Percentiles rank a stretch among this genome's conserved stretches.
These are phyloP conservation scores for Andrena bicolor DNA, from an alignment of 2,888 invertebrate species.

Conservation along the genomic window DNA sequence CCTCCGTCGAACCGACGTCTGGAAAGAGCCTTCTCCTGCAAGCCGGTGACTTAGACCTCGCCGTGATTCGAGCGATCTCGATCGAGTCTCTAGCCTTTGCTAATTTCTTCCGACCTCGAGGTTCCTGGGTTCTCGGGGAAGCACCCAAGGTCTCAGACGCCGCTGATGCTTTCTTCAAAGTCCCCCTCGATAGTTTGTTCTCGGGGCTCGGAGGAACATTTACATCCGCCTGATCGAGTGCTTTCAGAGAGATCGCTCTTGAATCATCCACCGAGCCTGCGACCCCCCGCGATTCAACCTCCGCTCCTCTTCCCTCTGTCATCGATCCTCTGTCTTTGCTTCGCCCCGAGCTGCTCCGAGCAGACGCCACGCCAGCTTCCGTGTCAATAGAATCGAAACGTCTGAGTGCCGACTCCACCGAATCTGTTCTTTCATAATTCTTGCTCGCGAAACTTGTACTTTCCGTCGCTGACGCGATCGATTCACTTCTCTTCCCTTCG, in stretches of 20 bases:
- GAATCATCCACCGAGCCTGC: not conserved
- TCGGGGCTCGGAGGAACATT: not conserved
- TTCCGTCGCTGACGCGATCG: not conserved
- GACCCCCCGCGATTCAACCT: not conserved
- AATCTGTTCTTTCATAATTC: slow-evolving; percentile 72
- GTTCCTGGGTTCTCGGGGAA: not conserved
- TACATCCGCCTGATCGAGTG: slow-evolving; percentile 17
- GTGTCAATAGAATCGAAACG: slow-evolving; percentile 76
- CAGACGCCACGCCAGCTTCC: slow-evolving; percentile 38
- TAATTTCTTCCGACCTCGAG: slow-evolving; percentile 7
- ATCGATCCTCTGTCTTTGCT: slow-evolving; percentile 22
- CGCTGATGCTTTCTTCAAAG: slow-evolving; percentile 4
- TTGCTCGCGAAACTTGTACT: slow-evolving; percentile 33
- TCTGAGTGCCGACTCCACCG: slow-evolving; percentile 77
- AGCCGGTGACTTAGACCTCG: slow-evolving; percentile 51
- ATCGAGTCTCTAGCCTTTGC: slow-evolving; percentile 23
- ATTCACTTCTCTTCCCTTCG: not conserved
- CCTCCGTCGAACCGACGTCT: slow-evolving; percentile 39
- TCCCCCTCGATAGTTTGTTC: not conserved
- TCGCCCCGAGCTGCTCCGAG: not conserved
- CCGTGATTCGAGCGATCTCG: slow-evolving; percentile 19
- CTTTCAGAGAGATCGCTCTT: slow-evolving; percentile 26
- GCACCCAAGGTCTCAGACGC: not conserved
- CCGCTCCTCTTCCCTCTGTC: slow-evolving; percentile 18
- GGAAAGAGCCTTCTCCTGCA: slow-evolving; percentile 72